A percentile compares a stretch with the other conserved stretches of the same genome.
These are phyloP conservation scores for Pecten maximus DNA, from an alignment of 2,888 invertebrate species.

Conservation along the genomic window DNA sequence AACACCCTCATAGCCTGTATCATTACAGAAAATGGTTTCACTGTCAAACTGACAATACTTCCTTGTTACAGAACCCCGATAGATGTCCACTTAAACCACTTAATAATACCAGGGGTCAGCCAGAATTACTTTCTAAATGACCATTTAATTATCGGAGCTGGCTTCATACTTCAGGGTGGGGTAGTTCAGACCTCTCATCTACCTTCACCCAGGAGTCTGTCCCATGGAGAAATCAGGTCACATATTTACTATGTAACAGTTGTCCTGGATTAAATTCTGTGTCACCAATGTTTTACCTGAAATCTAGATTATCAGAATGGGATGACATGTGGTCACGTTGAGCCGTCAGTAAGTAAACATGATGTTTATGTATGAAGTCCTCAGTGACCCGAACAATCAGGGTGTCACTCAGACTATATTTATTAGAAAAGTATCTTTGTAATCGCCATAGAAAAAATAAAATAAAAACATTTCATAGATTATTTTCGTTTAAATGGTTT, in stretches of 20 bases:
- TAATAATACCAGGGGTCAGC: neutral
- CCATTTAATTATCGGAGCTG: neutral
- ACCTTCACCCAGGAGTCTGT: neutral
- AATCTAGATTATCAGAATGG: neutral
- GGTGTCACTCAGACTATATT: too few species aligned
- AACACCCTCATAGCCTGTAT: too few species aligned
- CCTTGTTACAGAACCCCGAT: neutral
- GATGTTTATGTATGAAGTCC: slow-evolving; percentile 8
- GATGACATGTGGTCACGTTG: neutral
- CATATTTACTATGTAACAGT: neutral
- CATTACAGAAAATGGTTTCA: neutral
- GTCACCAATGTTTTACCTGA: neutral
- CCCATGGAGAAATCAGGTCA: neutral
- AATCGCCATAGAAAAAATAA: neutral
- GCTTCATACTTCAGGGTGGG: too few species aligned
- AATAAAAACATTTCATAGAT: neutral
- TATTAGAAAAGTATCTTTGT: too few species aligned
- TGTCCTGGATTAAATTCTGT: neutral
- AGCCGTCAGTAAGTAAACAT: too few species aligned
- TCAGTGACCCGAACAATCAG: neutral
- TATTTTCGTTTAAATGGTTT: neutral
- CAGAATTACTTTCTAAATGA: neutral
- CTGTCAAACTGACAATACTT: neutral
- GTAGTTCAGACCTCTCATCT: neutral
- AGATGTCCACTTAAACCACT: neutral